These are phyloP conservation scores for Nerophis lumbriciformis DNA, from an alignment of 2,113 vertebrate genomes.

Conservation along the genomic window DNA sequence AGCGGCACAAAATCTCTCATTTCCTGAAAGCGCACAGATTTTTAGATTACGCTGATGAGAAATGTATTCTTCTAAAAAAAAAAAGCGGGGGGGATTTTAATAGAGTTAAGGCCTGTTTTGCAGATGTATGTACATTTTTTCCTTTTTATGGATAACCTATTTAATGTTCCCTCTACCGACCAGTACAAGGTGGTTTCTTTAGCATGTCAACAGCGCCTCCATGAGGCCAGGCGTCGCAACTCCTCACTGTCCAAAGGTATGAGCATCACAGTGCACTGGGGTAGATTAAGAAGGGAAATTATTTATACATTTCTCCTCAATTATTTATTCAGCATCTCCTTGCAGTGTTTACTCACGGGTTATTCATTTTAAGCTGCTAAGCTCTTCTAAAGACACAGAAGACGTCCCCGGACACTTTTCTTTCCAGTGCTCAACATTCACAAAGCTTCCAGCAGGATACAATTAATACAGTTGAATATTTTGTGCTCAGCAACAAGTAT, in stretches of 20 bases:
- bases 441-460: slow-evolving; percentile 39
- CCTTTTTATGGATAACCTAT: slow-evolving; percentile 27
- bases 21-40: slow-evolving; percentile 63
- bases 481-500: slow-evolving; percentile 26
- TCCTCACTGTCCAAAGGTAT: slow-evolving; percentile 38
- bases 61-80: slow-evolving; percentile 64
- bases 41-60: slow-evolving; percentile 59
- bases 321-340: slow-evolving; percentile 74
- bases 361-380: slow-evolving; percentile 70
- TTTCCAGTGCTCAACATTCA: slow-evolving; percentile 39
- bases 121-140: slow-evolving; percentile 51
- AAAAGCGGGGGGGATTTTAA: slow-evolving; percentile 31
- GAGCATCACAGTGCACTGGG: slow-evolving; percentile 57
- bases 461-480: slow-evolving; percentile 51
- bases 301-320: slow-evolving; percentile 73
- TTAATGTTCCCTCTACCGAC: slow-evolving; percentile 26
- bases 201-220: slow-evolving; percentile 61
- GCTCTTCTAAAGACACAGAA: slow-evolving; percentile 61
- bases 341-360: slow-evolving; percentile 68
- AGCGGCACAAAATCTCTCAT: slow-evolving; percentile 47
- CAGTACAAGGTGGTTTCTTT: slow-evolving; percentile 8
- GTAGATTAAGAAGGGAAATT: slow-evolving; percentile 65
- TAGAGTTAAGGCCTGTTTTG: slow-evolving; percentile 57
- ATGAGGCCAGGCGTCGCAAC: slow-evolving; percentile 30
- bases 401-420: slow-evolving; percentile 52